Percentiles rank a stretch among this genome's conserved stretches.
These are phyloP conservation scores for Amphiprion ocellaris DNA, from an alignment of 2,113 vertebrate species.

Conservation along the genomic window DNA sequence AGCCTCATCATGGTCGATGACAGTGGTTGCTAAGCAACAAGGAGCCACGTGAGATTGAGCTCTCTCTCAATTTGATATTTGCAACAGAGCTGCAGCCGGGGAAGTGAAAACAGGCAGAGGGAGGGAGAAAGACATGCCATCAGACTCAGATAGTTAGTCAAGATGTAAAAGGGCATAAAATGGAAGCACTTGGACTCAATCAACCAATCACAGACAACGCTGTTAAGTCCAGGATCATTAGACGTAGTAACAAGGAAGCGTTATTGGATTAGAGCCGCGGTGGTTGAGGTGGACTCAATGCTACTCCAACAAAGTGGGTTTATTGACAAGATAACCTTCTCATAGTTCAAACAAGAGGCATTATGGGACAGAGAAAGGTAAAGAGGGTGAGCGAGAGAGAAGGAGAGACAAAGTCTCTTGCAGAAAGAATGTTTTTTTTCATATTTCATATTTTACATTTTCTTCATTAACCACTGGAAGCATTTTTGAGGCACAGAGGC, in stretches of 20 bases:
- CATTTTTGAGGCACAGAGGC: background rate
- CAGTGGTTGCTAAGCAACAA: conserved; percentile 85
- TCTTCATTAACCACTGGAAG: background rate
- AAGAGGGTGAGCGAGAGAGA: background rate
- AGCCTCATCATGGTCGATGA: conserved; percentile 72
- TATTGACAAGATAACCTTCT: conserved; percentile 22
- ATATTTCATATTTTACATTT: background rate
- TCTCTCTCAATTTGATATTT: conserved; percentile 80
- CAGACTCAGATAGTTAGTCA: conserved; percentile 24
- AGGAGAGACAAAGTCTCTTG: background rate
- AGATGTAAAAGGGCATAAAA: conserved; percentile 42
- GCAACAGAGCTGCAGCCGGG: conserved; percentile 62
- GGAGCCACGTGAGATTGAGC: conserved; percentile 70
- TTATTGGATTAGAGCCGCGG: conserved; percentile 19
- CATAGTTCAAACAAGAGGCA: conserved; percentile 3
- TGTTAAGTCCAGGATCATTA: conserved; percentile 20
- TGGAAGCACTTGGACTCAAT: conserved; percentile 38
- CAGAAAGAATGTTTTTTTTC: background rate
- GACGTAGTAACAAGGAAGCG: conserved; percentile 22
- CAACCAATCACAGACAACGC: background rate
- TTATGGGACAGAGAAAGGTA: background rate
- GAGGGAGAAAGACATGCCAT: conserved; percentile 24
- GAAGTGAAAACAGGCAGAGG: conserved; percentile 22
- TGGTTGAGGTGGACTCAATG: conserved; percentile 2
- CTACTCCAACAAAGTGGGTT: conserved; percentile 30